Percentiles rank a stretch among this genome's conserved stretches.
phyloP scores from a whole-genome alignment of 1,140 invertebrate genomes.

The Galleria mellonella region DNA sequence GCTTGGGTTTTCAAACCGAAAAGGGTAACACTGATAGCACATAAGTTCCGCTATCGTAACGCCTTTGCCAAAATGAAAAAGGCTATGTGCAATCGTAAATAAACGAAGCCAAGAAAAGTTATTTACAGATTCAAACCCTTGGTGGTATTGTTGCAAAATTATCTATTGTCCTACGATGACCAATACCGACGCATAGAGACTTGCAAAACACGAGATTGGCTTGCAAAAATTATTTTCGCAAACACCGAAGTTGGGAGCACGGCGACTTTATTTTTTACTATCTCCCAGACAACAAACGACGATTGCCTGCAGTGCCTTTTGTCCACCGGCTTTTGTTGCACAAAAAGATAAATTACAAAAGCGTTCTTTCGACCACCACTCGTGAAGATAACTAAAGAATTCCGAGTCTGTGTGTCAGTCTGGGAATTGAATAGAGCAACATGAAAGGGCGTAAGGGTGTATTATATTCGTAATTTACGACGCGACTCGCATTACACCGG shows the following conservation, averaged over 20 bases:
- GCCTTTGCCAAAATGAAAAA: conserved; percentile 16
- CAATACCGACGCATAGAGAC: conserved; percentile 37
- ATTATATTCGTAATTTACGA: conserved; percentile 66
- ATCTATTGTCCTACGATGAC: conserved; percentile 46
- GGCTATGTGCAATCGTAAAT: conserved; percentile 31
- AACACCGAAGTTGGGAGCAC: conserved; percentile 45
- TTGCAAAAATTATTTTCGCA: conserved; percentile 70
- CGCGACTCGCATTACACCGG: conserved; percentile 30
- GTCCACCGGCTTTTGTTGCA: conserved; percentile 52
- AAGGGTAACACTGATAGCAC: conserved; percentile 52
- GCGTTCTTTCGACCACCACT: conserved; percentile 44
- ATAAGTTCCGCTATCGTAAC: conserved; percentile 30
- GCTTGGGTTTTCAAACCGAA: conserved; percentile 45
- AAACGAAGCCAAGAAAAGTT: conserved; percentile 24
- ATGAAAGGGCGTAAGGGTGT: conserved; percentile 54
- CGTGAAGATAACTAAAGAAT: conserved; percentile 62
- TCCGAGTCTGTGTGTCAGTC: conserved; percentile 26
- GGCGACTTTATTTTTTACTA: conserved; percentile 36
- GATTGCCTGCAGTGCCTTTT: conserved; percentile 44
- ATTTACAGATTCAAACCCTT: conserved; percentile 19
- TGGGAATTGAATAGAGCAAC: conserved; percentile 45
- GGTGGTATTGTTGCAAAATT: conserved; percentile 26
- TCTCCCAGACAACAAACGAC: conserved; percentile 31
- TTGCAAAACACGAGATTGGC: conserved; percentile 55
- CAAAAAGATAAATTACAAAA: conserved; percentile 64